Percentiles rank a stretch among this genome's conserved stretches.
Conservation (phyloP, 2,797 vertebrate genomes). For the Emys orbicularis region DNA sequence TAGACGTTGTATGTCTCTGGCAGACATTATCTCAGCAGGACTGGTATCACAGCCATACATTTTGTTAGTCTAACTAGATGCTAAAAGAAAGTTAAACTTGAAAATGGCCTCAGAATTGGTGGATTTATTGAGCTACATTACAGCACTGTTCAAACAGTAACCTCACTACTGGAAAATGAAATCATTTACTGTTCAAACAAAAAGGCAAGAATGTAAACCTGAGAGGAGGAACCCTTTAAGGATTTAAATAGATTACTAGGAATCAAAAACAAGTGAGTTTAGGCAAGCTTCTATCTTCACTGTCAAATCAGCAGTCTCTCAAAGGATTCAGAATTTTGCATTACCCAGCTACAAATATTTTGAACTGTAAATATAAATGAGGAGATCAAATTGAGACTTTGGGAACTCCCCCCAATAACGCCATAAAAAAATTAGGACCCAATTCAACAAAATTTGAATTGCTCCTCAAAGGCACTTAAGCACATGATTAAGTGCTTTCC, state of each 20-base stretch:
- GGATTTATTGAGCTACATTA: background rate
- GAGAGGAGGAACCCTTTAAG: background rate
- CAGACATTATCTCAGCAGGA: background rate
- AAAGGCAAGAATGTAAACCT: background rate
- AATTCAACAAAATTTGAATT: background rate
- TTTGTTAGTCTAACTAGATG: background rate
- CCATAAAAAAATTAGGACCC: background rate
- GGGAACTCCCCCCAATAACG: background rate
- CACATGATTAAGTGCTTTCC: background rate
- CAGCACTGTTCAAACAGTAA: background rate
- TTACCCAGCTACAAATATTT: background rate
- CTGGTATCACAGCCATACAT: fast-evolving
- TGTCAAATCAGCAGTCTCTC: background rate
- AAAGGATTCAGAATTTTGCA: background rate
- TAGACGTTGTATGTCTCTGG: fast-evolving
- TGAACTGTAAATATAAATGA: background rate
- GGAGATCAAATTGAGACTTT: background rate
- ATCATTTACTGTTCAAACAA: background rate
- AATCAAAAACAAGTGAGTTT: background rate
- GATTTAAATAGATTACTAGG: background rate
- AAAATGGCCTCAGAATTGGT: background rate
- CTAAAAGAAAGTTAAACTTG: background rate
- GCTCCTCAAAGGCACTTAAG: background rate
- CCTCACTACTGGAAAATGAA: background rate
- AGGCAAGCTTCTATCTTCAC: background rate